Evolutionary conservation across 2,113 vertebrate species (phyloP).

Genomic region (Pteropus alecto): DNA sequence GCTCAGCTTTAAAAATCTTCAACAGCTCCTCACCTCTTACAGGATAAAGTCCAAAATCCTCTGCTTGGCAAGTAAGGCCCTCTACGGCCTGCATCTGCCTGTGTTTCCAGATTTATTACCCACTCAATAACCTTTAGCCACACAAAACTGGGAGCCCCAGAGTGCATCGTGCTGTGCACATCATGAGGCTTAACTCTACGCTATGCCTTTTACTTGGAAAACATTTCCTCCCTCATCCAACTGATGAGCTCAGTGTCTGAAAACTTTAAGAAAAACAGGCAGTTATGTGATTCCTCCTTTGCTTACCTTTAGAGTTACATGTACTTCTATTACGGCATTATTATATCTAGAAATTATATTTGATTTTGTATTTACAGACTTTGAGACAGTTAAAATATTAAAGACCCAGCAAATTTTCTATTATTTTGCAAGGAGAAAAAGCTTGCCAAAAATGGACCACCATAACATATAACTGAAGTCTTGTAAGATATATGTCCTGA

Average conservation of each 20-base stretch:
- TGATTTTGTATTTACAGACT: neutral
- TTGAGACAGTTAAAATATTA: neutral
- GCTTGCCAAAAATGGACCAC: neutral
- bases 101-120: neutral
- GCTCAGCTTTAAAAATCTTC: neutral
- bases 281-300: neutral
- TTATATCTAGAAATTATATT: neutral
- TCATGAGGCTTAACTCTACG: neutral
- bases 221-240: neutral
- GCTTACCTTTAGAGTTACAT: neutral
- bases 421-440: conserved; percentile 9
- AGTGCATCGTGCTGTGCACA: neutral
- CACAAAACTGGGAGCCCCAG: neutral
- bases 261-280: neutral
- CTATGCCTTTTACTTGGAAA: neutral
- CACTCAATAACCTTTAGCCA: neutral
- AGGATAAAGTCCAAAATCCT: neutral
- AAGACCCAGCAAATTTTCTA: neutral
- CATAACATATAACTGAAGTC: neutral
- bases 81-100: neutral
- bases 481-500: neutral
- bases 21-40: neutral
- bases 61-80: neutral
- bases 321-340: neutral
- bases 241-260: neutral